phyloP scores from a whole-genome alignment of 2,888 invertebrate species.

The Drosophila barbarae region DNA sequence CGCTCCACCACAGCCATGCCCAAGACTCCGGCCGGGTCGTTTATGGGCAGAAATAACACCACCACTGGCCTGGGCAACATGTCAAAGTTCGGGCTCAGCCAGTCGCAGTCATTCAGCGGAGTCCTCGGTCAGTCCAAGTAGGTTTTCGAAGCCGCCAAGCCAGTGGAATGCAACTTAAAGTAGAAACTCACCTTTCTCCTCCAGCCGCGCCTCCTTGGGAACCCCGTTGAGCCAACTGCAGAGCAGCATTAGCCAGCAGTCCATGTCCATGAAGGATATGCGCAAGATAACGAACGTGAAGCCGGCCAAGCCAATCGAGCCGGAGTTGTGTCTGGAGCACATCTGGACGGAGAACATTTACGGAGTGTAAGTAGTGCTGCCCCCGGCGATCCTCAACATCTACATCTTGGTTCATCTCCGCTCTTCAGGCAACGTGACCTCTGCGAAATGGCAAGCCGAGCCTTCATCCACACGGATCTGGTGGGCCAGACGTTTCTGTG shows the following conservation, averaged over 20 bases:
- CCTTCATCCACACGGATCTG: conserved; percentile 91
- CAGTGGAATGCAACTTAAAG: neutral
- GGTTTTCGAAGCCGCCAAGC: conserved; percentile 23
- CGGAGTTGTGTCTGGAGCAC: conserved; percentile 93
- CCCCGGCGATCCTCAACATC: rapidly evolving
- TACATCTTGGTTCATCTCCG: neutral
- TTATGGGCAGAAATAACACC: conserved; percentile 66
- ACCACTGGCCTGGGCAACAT: conserved; percentile 62
- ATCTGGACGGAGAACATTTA: conserved; percentile 89
- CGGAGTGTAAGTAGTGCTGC: conserved; percentile 79
- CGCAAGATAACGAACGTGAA: conserved; percentile 81
- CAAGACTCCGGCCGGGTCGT: conserved; percentile 64
- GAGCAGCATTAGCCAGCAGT: conserved; percentile 75
- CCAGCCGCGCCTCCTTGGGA: conserved; percentile 75
- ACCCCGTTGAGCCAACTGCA: conserved; percentile 78
- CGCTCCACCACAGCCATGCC: conserved; percentile 48
- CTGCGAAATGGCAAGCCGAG: conserved; percentile 85
- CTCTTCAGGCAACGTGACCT: conserved; percentile 79
- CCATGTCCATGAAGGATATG: conserved; percentile 78
- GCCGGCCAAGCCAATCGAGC: conserved; percentile 86
- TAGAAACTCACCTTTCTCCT: neutral
- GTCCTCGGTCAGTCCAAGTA: conserved; percentile 73
- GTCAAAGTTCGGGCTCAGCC: conserved; percentile 65
- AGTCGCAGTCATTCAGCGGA: conserved; percentile 74
- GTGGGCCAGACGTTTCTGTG: conserved; percentile 92